Base-by-base conservation (phyloP, 2,113 vertebrate species). In the Canis aureus region DNA sequence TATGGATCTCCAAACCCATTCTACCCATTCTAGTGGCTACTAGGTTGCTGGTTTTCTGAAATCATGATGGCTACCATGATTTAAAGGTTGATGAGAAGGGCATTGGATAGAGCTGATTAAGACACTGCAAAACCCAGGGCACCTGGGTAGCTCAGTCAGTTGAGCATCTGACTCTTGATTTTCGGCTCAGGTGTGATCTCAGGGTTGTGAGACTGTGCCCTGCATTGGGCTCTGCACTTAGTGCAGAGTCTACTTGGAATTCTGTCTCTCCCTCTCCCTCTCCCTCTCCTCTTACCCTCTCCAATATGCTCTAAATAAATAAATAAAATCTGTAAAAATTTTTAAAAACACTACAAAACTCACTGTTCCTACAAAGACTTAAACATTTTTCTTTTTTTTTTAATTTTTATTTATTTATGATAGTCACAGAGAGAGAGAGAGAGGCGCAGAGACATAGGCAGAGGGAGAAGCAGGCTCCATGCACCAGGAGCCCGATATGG, bases 311-410 rank as follows among this genome's bases (percentile, higher is more conserved):
- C 43, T 73, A 43, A 73, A 73, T 23, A 38, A 73, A 73, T 38
- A 71, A 71, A 71, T 43, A 27, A 69, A 69, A 19, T n/a, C 67
- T 20, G n/a, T 69, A 20, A 69, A 35, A 69, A 69, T 9, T 69
- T 19, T 35, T 16, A 76, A 69, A 84, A 80, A 81, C 13, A 19
- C 29, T 16, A 7, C 22, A 51, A 87, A 57, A 8, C 6, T 78
- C 55, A 76, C 9, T 57, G 11, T 53, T 73, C 43, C 80, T 80
- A 64, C 32, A 3, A 82, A 86, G 16, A 85, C 22, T 60, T 55
- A 67, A 64, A n/a, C 19, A 74, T 32, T 95, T 93, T 81, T 88
- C 59, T 59, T 66, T 95, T 93, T 81, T 88, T 95, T 93, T 81
- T 88, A 35, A 35, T 35, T 35, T 35, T 35, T 35, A 35, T 35